Evolutionary conservation across 1,140 invertebrate species (phyloP).

Genomic region (Centruroides sculpturatus): DNA sequence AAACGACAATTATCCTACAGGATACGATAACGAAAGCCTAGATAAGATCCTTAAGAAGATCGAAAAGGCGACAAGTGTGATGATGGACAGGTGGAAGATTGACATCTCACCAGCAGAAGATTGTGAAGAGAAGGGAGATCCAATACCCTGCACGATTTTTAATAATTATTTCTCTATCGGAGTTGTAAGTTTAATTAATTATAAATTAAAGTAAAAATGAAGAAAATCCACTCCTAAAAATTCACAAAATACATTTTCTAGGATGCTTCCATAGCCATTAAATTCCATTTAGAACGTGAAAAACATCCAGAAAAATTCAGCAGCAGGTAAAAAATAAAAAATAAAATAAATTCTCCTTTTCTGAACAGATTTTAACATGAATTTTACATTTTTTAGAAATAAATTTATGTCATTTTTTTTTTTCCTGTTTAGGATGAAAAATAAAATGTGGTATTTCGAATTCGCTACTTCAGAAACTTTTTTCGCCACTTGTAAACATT

Average conservation of each 20-base stretch:
- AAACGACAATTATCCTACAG: conserved; percentile 28
- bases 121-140: conserved; percentile 39
- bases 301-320: conserved; percentile 96
- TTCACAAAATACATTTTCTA: conserved; percentile 24
- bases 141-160: conserved; percentile 88
- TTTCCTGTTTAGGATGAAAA: conserved; percentile 59
- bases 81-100: conserved; percentile 91
- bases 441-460: conserved; percentile 96
- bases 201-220: too few species aligned
- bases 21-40: conserved; percentile 82
- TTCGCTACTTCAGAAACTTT: conserved; percentile 92
- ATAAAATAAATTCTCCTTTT: background rate
- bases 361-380: too few species aligned
- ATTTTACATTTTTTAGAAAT: background rate
- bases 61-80: conserved; percentile 54
- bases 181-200: conserved; percentile 46
- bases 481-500: conserved; percentile 86
- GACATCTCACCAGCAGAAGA: conserved; percentile 46
- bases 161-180: conserved; percentile 96
- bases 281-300: conserved; percentile 89
- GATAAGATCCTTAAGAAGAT: conserved; percentile 77
- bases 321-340: conserved; percentile 37
- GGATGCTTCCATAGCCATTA: conserved; percentile 93
- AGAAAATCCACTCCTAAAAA: conserved; percentile 58
- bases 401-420: background rate